Evolutionary conservation across 2,113 vertebrate genomes (phyloP).

Genomic region (Ceyx melanurus): DNA sequence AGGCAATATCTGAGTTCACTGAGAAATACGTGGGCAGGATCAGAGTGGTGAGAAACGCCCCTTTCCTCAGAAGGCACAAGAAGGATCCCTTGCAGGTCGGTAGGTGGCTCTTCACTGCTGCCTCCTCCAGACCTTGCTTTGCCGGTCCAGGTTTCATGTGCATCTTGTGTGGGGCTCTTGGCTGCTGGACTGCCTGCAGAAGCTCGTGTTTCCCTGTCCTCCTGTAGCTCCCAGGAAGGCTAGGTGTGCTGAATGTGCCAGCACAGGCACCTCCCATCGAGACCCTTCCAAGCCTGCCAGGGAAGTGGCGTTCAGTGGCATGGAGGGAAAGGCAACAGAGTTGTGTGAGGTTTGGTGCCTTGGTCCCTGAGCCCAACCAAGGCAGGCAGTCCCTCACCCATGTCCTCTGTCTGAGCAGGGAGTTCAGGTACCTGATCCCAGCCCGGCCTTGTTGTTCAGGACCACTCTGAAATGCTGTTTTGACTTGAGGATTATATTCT

Average conservation of each 20-base stretch:
- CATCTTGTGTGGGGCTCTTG: background rate
- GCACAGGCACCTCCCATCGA: background rate
- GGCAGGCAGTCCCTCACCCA: fast-evolving
- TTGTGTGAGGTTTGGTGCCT: background rate
- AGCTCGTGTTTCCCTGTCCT: background rate
- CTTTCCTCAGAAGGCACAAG: background rate
- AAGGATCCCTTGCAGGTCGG: fast-evolving
- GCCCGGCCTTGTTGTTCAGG: background rate
- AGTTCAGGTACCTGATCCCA: background rate
- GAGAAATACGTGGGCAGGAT: constrained; percentile 10
- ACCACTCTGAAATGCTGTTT: background rate
- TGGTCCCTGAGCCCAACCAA: background rate
- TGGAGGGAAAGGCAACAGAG: background rate
- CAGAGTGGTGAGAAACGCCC: fast-evolving
- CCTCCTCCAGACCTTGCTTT: background rate
- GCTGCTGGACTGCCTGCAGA: background rate
- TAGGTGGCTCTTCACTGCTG: background rate
- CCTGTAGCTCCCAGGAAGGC: background rate
- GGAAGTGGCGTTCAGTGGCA: fast-evolving
- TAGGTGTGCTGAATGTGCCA: background rate
- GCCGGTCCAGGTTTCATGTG: fast-evolving
- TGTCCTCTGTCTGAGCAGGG: background rate
- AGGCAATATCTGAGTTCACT: background rate
- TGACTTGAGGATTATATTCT: background rate
- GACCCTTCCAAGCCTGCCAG: background rate